Conservation (phyloP, 1,140 invertebrate species). For the Pogonus chalceus region DNA sequence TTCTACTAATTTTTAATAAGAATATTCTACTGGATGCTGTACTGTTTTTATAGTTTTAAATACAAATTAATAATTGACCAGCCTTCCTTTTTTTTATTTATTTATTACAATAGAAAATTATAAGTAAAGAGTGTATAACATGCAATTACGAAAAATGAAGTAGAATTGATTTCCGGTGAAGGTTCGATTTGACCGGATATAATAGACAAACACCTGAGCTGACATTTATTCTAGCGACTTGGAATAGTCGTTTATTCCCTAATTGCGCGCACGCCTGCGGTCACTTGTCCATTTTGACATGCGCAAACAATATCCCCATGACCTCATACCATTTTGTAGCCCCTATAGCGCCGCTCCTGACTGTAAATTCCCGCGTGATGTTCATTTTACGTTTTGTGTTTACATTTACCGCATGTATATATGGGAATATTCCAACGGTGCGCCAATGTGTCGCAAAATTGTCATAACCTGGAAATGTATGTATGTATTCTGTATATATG, state of each 20-base stretch:
- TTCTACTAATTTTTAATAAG: too few relatives aligned
- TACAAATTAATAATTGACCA: constrained; percentile 17
- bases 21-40: too few relatives aligned
- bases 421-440: not conserved
- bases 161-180: not conserved
- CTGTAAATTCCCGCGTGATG: not conserved
- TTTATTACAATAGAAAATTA: constrained; percentile 26
- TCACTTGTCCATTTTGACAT: not conserved
- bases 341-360: not conserved
- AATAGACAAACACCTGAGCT: not conserved
- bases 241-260: not conserved
- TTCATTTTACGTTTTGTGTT: not conserved
- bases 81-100: constrained; percentile 15
- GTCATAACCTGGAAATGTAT: not conserved
- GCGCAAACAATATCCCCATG: not conserved
- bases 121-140: too few relatives aligned
- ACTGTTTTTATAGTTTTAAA: too few relatives aligned
- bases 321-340: not conserved
- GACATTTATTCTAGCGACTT: not conserved
- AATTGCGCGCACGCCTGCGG: not conserved
- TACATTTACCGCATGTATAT: not conserved
- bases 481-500: not conserved
- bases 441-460: not conserved
- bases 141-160: too few relatives aligned
- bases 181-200: not conserved